These are phyloP conservation scores for Rhyacophila evoluta DNA, from an alignment of 2,888 invertebrate species.

Conservation along the genomic window DNA sequence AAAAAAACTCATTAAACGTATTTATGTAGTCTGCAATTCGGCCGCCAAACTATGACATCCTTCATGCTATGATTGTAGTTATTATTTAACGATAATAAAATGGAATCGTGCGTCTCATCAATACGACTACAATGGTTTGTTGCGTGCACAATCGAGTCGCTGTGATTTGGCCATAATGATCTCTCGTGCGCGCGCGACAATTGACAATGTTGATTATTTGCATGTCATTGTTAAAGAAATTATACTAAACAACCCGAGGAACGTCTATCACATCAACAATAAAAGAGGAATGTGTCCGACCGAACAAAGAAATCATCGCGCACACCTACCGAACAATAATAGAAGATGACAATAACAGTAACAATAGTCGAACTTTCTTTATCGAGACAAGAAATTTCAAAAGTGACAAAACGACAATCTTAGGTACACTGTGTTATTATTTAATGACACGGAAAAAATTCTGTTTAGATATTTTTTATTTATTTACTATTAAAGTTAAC, in stretches of 20 bases:
- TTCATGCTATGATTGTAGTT: no score
- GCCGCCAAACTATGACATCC: no score
- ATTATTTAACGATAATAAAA: no score
- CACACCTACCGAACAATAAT: neutral
- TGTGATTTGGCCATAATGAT: neutral
- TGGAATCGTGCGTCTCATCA: neutral
- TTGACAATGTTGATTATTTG: constrained; percentile 3
- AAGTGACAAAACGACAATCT: no score
- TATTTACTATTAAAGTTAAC: no score
- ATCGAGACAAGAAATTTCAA: neutral
- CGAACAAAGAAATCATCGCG: constrained; percentile 9
- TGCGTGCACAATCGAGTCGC: neutral
- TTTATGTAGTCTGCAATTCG: no score
- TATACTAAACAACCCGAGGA: neutral
- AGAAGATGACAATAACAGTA: neutral
- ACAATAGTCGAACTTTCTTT: neutral
- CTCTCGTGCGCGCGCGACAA: neutral
- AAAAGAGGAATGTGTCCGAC: neutral
- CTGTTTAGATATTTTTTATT: no score
- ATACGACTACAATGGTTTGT: neutral
- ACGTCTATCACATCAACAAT: neutral
- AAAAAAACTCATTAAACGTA: no score
- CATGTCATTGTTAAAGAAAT: neutral
- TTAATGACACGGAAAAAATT: no score
- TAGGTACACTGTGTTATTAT: no score